Evolutionary conservation across 2,113 vertebrate species (phyloP).

Genomic region (Isichthys henryi): DNA sequence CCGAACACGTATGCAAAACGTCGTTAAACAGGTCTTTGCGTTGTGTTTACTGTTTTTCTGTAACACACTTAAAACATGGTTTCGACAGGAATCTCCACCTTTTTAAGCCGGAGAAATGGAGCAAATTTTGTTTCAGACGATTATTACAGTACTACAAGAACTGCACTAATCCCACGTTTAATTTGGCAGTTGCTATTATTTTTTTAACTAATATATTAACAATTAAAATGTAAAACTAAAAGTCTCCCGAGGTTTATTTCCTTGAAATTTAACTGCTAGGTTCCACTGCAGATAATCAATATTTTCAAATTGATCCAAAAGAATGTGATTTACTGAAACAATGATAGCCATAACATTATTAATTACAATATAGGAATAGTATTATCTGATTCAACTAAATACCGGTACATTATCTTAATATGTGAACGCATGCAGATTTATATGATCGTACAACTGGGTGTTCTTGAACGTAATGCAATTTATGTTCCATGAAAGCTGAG

Average conservation of each 20-base stretch:
- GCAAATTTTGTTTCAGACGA: background rate
- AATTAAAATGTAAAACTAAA: background rate
- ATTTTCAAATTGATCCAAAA: background rate
- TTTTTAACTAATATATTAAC: background rate
- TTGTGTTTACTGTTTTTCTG: background rate
- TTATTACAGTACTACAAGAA: background rate
- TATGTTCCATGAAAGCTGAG: background rate
- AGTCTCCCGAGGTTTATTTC: background rate
- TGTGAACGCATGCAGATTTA: background rate
- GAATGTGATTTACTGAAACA: background rate
- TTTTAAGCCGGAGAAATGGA: background rate
- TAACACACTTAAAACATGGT: background rate
- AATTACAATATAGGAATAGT: background rate
- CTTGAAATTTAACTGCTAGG: background rate
- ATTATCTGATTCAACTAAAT: background rate
- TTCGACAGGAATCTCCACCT: background rate
- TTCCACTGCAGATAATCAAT: background rate
- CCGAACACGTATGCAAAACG: background rate
- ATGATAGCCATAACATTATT: background rate
- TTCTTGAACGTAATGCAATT: background rate
- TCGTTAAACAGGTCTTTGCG: background rate
- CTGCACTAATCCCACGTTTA: background rate
- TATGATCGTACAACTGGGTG: background rate
- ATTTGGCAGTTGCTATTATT: background rate
- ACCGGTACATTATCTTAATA: background rate